Evolutionary conservation across 2,797 vertebrate species (phyloP), one percentile per base, ranked within the genome.

Genomic region (Ataeniobius toweri): DNA sequence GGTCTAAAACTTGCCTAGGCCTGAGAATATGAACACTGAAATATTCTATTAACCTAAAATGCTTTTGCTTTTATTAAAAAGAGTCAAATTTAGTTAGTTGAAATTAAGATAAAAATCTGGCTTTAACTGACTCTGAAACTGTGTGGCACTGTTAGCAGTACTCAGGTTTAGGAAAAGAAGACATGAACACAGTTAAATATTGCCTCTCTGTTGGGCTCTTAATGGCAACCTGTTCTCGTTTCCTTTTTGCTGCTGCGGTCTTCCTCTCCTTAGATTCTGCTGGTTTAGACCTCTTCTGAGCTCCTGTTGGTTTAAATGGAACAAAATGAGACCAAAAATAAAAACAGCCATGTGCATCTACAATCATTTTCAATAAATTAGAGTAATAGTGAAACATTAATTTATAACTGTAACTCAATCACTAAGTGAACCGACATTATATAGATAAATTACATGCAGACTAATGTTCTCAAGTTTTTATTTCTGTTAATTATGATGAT

Each of bases 241-340:
- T 58, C 56, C n/a, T 26, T 58, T 26, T 58, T 58, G 56, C 56
- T 26, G 10, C n/a, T 58, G 1, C 24, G n/a, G 10, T 58, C 9
- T 26, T 58, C n/a, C 24, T 26, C n/a, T 20, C 56, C n/a, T 5
- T 0, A 0, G 8, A 2, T 24, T n/a, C 1, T 26, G 8, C 1
- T 0, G 0, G 3, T 0, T 31, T 78, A 24, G 55, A 13, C n/a
- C 55, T 58, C 83, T 68, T 81, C 79, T 61, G 36, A 26, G 56
- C 13, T 41, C 5, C 81, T 87, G 63, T 20, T 75, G 12, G 28
- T 65, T 74, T 9, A 6, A 4, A 74, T 46, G 31, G 31, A 58
- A 58, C 0, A 10, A 58, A 0, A 73, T 12, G 22, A 74, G 6
- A 22, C 8, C 18, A 9, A 53, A 50, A n/a, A 1, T 39, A 22